Evolutionary conservation across 2,113 vertebrate genomes (phyloP), one percentile per base, ranked within the genome.

Genomic region (Tringa solitaria): DNA sequence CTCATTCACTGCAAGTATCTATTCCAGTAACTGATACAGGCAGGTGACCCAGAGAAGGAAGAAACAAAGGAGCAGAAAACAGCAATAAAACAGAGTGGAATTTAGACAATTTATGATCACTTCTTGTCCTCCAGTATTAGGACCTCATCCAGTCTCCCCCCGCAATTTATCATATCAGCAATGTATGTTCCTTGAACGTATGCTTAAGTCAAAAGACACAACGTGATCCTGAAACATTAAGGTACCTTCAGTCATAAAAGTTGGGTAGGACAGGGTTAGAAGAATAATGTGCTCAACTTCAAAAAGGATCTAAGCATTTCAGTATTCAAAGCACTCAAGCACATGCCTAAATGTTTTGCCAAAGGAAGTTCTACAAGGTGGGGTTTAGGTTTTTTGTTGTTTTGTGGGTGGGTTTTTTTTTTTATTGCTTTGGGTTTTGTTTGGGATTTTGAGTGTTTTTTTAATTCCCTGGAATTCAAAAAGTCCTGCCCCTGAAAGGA

Each of bases 11-110:
- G 8, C 18, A 76, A 88, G 9, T 39, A 19, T 30, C 39, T 56
- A 35, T 48, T 84, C 24, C 20, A 76, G 35, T 50, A 83, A 60
- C 30, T 39, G 41, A 51, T 13, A 46, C 4, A 27, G 18, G 14
- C 0, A 0, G 4, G 6, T 20, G 41, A 86, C 18, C 37, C 2
- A 2, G 32, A 70, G 10, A 8, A 82, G 37, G 2, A 85, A 9
- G 43, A 85, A 87, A 63, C 12, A 67, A 7, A 19, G 26, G 8
- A 76, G 54, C 30, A 89, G 48, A 90, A 90, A 85, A 88, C 0
- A 1, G 33, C 24, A 89, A 56, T 9, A 86, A 68, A 89, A 35
- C 10, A 12, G 7, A 19, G 5, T 24, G 9, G 33, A 69, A 81
- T 57, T 77, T 32, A 77, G 8, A 74, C 21, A 53, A 27, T 2